A percentile compares a stretch with the other conserved stretches of the same genome.
phyloP scores from a whole-genome alignment of 2,888 invertebrate genomes.

The Linyphia triangularis region DNA sequence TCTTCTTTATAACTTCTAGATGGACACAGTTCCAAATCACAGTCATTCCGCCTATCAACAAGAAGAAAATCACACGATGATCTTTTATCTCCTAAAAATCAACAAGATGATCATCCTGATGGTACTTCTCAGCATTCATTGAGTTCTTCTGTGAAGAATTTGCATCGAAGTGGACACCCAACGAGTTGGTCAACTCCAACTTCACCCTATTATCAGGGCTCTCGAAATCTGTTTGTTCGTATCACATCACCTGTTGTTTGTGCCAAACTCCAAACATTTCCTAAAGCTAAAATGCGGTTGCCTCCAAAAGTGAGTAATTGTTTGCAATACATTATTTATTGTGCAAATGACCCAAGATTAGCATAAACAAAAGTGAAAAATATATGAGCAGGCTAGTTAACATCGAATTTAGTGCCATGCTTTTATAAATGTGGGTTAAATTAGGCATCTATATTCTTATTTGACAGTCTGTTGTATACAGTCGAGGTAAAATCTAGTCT shows the following conservation, averaged over 20 bases:
- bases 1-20: conserved; percentile 25
- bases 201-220: conserved; percentile 72
- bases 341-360: not conserved
- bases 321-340: not conserved
- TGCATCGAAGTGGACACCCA: conserved; percentile 48
- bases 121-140: conserved; percentile 28
- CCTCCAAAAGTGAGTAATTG: conserved; percentile 71
- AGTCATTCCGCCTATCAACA: conserved; percentile 51
- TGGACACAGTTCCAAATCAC: conserved; percentile 13
- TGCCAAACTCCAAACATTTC: conserved; percentile 73
- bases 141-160: conserved; percentile 69
- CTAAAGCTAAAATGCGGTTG: conserved; percentile 74
- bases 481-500: too few relatives aligned
- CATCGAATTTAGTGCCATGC: too few relatives aligned
- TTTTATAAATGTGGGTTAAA: too few relatives aligned
- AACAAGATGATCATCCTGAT: conserved; percentile 12
- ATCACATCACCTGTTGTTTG: conserved; percentile 74
- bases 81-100: conserved; percentile 43
- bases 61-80: conserved; percentile 71
- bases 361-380: not conserved
- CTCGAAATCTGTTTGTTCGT: conserved; percentile 71
- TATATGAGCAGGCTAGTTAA: too few relatives aligned
- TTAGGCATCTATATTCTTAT: too few relatives aligned
- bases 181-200: conserved; percentile 71
- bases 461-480: too few relatives aligned